A percentile compares a stretch with the other conserved stretches of the same genome.
These are phyloP conservation scores for Nemotelus nigrinus DNA, from an alignment of 2,888 invertebrate genomes.

Conservation along the genomic window DNA sequence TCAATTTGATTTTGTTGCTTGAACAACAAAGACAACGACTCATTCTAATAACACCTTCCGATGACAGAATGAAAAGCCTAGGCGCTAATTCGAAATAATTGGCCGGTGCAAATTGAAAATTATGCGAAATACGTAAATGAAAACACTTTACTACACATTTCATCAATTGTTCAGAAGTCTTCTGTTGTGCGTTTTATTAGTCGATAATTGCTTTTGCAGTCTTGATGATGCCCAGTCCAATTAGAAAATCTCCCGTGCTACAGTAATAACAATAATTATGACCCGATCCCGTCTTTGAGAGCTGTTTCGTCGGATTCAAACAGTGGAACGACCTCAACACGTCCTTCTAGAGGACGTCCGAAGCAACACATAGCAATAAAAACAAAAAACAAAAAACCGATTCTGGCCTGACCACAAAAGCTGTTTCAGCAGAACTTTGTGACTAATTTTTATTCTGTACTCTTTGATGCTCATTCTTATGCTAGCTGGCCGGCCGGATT, in stretches of 20 bases:
- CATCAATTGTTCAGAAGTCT: not conserved
- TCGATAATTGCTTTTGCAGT: slow-evolving; percentile 4
- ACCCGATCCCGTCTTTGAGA: not conserved
- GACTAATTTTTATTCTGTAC: slow-evolving; percentile 37
- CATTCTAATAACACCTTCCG: not conserved
- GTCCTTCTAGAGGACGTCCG: slow-evolving; percentile 46
- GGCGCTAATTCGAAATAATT: slow-evolving; percentile 32
- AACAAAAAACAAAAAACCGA: not conserved
- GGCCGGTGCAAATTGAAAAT: slow-evolving; percentile 18
- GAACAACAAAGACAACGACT: too few relatives aligned
- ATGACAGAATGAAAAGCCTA: not conserved
- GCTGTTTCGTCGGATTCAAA: slow-evolving; percentile 26
- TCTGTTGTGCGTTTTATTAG: not conserved
- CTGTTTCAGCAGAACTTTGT: not conserved
- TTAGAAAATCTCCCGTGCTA: slow-evolving; percentile 19
- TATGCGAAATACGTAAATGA: slow-evolving; percentile 7
- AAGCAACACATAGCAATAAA: slow-evolving; percentile 52
- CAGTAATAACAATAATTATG: slow-evolving; percentile 36
- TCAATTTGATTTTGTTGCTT: too few relatives aligned
- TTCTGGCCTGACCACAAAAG: not conserved
- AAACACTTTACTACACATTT: not conserved
- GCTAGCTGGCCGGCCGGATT: not conserved
- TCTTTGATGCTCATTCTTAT: not conserved
- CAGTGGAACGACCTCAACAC: slow-evolving; percentile 43
- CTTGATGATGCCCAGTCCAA: slow-evolving; percentile 22